Evolutionary conservation across 2,888 invertebrate genomes (phyloP).

Genomic region (Mythimna vitellina): DNA sequence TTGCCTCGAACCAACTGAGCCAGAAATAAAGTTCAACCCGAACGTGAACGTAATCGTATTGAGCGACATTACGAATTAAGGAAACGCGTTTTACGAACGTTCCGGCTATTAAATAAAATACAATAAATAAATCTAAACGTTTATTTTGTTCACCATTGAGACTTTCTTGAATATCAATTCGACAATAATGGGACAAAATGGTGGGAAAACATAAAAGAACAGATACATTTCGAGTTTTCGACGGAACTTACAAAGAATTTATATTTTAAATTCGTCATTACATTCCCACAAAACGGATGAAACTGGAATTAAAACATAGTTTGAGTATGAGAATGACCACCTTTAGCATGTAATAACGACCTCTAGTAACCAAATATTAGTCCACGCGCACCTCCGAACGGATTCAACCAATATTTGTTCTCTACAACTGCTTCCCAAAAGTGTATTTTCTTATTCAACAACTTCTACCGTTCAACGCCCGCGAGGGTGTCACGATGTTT

Average conservation of each 20-base stretch:
- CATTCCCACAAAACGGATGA: constrained; percentile 26
- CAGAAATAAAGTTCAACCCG: constrained; percentile 86
- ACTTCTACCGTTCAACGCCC: constrained; percentile 84
- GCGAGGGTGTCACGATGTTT: constrained; percentile 84
- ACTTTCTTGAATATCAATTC: constrained; percentile 31
- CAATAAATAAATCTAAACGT: constrained; percentile 47
- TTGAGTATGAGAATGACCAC: constrained; percentile 64
- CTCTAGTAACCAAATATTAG: constrained; percentile 85
- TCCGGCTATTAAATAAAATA: constrained; percentile 39
- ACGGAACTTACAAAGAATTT: not conserved
- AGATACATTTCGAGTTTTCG: constrained; percentile 1
- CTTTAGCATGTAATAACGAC: constrained; percentile 83
- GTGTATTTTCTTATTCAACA: constrained; percentile 88
- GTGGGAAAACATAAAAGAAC: constrained; percentile 23
- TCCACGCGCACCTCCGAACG: constrained; percentile 84
- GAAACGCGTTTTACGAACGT: constrained; percentile 63
- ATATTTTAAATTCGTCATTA: constrained; percentile 6
- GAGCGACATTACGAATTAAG: constrained; percentile 66
- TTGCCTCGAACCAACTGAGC: constrained; percentile 78
- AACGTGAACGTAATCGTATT: constrained; percentile 66
- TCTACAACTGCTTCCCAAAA: constrained; percentile 85
- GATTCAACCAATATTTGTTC: constrained; percentile 88
- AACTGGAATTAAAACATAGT: constrained; percentile 28
- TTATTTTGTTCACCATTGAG: constrained; percentile 29
- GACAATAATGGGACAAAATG: constrained; percentile 21